Evolutionary conservation across 2,113 vertebrate species (phyloP), one percentile per base, ranked within the genome.

Genomic region (Eclectus roratus): DNA sequence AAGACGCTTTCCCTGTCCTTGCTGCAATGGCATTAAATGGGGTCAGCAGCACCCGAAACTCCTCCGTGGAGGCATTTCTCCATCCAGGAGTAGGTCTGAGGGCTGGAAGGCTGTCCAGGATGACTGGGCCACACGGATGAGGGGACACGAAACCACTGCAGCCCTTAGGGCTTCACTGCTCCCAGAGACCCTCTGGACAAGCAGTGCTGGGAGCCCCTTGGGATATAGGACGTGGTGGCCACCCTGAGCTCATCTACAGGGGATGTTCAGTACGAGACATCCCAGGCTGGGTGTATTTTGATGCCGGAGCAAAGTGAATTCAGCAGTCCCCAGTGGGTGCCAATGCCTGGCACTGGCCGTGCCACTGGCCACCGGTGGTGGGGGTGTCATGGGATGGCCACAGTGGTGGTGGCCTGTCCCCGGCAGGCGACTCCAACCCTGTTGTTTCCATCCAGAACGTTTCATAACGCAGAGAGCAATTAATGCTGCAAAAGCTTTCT

Each of bases 401-500:
- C 33, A 35, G 6, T 25, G 84, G 35, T 13, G 3, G 39, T 91
- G 93, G 76, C 94, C 76, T 3, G 19, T 96, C 85, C 91, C 77
- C 16, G 1, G 35, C 80, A 85, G 74, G 88, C 6, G 8, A 72
- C 90, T 91, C 69, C 77, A 94, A 82, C 80, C 83, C 83, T 92
- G 92, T 95, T 91, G 92, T 94, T 95, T 93, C 91, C 80, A 88
- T 88, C 82, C 63, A 56, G 74, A 94, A 80, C 8, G 1, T 97
- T 97, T 96, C 95, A 95, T 95, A 94, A 95, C 7, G 46, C 79
- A 77, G 94, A 88, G 91, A 95, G 94, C 94, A 93, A 97, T 97
- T 96, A 96, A 94, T 92, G 92, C 94, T 70, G 91, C 86, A 90
- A 93, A 92, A 91, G 96, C 95, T 97, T 94, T 96, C 94, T 95